Evolutionary conservation across 1,140 invertebrate genomes (phyloP), one percentile per base, ranked within the genome.

Genomic region (Subanguina moxae): DNA sequence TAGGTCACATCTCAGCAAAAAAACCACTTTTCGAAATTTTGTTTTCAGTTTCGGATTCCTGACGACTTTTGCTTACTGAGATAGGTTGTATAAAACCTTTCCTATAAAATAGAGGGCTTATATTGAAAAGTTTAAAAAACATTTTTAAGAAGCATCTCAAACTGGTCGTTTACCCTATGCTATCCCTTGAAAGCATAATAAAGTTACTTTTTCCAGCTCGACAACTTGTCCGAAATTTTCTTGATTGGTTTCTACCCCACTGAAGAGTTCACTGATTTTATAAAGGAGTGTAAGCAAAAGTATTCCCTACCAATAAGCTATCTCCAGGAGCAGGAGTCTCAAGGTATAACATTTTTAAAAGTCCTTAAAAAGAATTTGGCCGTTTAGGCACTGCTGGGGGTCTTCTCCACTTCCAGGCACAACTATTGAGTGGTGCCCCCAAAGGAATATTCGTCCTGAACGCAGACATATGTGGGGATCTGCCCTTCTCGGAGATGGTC

Each of bases 381-480:
- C n/a, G 45, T 9, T 28, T 62, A 21, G 59, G 59, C 15, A 99
- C 95, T 8, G 94, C 92, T 0, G 96, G 95, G 52, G 93, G 94
- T 23, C 88, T 99, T 76, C 96, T 94, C 84, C 94, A 97, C 84
- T 98, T 98, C 83, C 86, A 65, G 28, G 28, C 42, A 21, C 21
- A 62, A n/a, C n/a, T 75, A 30, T 21, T 78, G 13, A 92, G 95
- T 84, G 67, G 93, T 30, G 90, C 89, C 82, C 92, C 93, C 0
- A 87, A 90, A 57, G 89, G 88, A 9, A 94, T 98, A 84, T 94
- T 98, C 82, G 87, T 98, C 0, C 88, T 99, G 74, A 98, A 99
- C 84, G 93, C 94, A 1, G 95, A 98, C 86, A 92, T 97, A 1
- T 98, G 95, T 83, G 91, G 93, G 9, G 92, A 98, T 83, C 96